Evolutionary conservation across 2,113 vertebrate genomes (phyloP).

Genomic region (Cynocephalus volans): DNA sequence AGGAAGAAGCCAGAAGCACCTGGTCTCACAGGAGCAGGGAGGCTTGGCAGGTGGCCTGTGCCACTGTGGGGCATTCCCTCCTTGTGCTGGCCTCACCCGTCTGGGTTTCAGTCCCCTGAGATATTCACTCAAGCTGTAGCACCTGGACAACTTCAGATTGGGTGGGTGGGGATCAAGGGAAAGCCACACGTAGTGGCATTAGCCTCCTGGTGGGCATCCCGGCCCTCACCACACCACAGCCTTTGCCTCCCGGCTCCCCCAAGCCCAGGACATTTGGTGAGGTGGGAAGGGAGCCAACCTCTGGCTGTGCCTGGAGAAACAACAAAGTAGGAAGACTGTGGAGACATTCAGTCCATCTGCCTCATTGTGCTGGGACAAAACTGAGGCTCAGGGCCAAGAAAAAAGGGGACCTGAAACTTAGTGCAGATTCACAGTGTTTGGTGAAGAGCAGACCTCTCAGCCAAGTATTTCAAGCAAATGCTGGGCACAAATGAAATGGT

Average conservation of each 20-base stretch:
- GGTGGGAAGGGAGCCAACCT: constrained; percentile 66
- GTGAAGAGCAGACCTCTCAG: neutral
- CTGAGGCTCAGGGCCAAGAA: constrained; percentile 54
- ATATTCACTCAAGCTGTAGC: neutral
- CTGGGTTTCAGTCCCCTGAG: neutral
- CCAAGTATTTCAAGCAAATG: neutral
- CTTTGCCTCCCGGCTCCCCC: neutral
- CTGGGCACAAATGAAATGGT: neutral
- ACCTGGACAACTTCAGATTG: neutral
- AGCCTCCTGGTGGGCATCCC: neutral
- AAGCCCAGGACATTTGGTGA: neutral
- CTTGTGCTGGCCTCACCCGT: neutral
- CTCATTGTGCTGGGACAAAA: constrained; percentile 40
- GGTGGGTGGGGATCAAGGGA: neutral
- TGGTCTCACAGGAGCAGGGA: neutral
- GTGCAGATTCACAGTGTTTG: constrained; percentile 33
- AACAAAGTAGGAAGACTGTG: constrained; percentile 75
- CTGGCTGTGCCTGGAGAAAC: constrained; percentile 64
- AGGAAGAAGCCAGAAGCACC: neutral
- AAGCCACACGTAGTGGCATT: neutral
- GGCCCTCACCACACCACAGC: neutral
- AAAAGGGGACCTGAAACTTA: constrained; percentile 8
- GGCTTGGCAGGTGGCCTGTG: neutral
- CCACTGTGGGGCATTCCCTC: neutral
- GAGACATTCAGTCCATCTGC: constrained; percentile 59